These are phyloP conservation scores for Epinotia nisella DNA, from an alignment of 2,888 invertebrate species.

Conservation along the genomic window DNA sequence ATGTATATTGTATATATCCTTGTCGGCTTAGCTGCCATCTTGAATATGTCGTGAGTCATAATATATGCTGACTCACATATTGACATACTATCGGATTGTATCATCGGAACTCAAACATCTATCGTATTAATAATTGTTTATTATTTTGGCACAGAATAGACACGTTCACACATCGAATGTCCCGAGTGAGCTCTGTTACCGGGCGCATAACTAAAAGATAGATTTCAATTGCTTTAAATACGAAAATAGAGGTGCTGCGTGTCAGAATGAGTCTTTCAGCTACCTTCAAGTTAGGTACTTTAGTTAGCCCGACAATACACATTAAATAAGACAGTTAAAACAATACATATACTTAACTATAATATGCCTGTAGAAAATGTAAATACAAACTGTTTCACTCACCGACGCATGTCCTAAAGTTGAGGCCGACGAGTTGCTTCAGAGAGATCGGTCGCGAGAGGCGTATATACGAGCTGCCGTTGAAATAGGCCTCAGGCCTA, in stretches of 20 bases:
- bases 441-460: slow-evolving; percentile 90
- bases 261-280: no score
- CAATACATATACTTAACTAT: no score
- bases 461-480: slow-evolving; percentile 91
- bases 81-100: slow-evolving; percentile 4
- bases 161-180: neutral
- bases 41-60: neutral
- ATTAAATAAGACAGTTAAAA: no score
- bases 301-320: no score
- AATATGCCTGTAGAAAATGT: neutral
- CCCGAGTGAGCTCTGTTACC: neutral
- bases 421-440: slow-evolving; percentile 91
- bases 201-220: no score
- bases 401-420: slow-evolving; percentile 93
- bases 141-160: slow-evolving; percentile 3
- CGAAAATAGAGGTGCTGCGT: no score
- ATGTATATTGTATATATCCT: neutral
- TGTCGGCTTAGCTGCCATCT: slow-evolving; percentile 6
- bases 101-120: slow-evolving; percentile 5
- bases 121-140: slow-evolving; percentile 11
- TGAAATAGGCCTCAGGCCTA: slow-evolving; percentile 92
- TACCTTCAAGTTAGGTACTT: no score
- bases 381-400: slow-evolving; percentile 50
- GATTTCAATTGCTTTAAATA: no score
- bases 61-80: slow-evolving; percentile 17